These are phyloP conservation scores for Sphenodon punctatus DNA, from an alignment of 2,797 vertebrate genomes.

Conservation along the genomic window DNA sequence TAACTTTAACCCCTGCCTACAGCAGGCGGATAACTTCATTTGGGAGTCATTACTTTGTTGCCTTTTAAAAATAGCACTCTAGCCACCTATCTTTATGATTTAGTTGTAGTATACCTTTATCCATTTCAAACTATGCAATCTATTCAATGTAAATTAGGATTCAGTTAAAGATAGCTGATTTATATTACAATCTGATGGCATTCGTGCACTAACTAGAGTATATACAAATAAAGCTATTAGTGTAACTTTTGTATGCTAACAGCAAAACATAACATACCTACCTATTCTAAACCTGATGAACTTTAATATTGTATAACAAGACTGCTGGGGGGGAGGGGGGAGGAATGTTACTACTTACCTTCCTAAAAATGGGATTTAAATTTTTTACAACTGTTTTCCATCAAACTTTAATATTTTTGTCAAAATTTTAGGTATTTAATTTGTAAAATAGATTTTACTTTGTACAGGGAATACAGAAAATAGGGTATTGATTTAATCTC, in stretches of 20 bases:
- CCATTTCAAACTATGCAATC: slow-evolving; percentile 82
- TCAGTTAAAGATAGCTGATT: slow-evolving; percentile 75
- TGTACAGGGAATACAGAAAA: slow-evolving; percentile 81
- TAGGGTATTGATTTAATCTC: slow-evolving; percentile 80
- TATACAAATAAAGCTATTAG: slow-evolving; percentile 77
- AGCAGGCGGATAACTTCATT: slow-evolving; percentile 63
- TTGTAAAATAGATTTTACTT: slow-evolving; percentile 83
- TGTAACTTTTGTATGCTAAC: slow-evolving; percentile 75
- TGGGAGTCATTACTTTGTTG: slow-evolving; percentile 76
- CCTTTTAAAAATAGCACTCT: slow-evolving; percentile 80
- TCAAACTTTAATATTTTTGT: slow-evolving; percentile 84
- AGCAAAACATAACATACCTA: slow-evolving; percentile 77
- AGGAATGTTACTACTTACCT: slow-evolving; percentile 73
- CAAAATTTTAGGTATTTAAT: slow-evolving; percentile 83
- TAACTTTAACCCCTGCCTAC: slow-evolving; percentile 67
- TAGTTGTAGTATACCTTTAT: slow-evolving; percentile 77
- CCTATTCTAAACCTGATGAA: slow-evolving; percentile 74
- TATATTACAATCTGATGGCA: slow-evolving; percentile 74
- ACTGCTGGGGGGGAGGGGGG: slow-evolving; percentile 67
- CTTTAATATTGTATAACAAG: slow-evolving; percentile 78
- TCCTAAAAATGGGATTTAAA: slow-evolving; percentile 77
- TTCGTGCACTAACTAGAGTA: slow-evolving; percentile 77
- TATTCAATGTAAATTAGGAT: slow-evolving; percentile 79
- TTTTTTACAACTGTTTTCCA: slow-evolving; percentile 84
- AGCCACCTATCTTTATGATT: slow-evolving; percentile 75